Conservation (phyloP, 2,113 vertebrate species). For the Plecotus auritus region DNA sequence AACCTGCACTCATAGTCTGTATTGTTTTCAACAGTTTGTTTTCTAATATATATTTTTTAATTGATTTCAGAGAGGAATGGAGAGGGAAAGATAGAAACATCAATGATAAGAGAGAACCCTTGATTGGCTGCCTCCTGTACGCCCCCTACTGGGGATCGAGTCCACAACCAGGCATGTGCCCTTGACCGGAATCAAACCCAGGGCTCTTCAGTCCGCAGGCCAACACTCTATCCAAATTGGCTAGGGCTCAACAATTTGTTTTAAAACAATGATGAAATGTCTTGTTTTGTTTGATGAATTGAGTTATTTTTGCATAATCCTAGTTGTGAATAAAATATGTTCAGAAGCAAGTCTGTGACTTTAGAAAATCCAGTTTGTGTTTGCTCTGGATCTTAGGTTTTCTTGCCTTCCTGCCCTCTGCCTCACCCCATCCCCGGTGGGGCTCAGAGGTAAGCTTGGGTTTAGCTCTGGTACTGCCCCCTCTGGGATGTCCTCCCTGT, state of each 20-base stretch:
- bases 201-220: too few species aligned
- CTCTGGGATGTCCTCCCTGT: background rate
- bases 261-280: background rate
- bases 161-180: too few species aligned
- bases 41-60: background rate
- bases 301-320: background rate
- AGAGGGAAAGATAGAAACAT: too few species aligned
- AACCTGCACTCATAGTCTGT: fast-evolving
- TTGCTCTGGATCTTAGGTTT: background rate
- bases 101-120: too few species aligned
- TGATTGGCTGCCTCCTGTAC: too few species aligned
- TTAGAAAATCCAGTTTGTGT: background rate
- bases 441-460: background rate
- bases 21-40: background rate
- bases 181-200: too few species aligned
- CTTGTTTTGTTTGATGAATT: background rate
- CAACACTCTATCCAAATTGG: too few species aligned
- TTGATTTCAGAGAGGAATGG: too few species aligned
- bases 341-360: background rate
- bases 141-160: too few species aligned
- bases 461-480: background rate
- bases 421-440: background rate
- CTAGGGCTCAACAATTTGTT: background rate
- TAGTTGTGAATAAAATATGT: slow-evolving; percentile 2
- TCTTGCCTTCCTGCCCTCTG: background rate